These are phyloP conservation scores for Drepana falcataria DNA, from an alignment of 2,888 invertebrate species.

Conservation along the genomic window DNA sequence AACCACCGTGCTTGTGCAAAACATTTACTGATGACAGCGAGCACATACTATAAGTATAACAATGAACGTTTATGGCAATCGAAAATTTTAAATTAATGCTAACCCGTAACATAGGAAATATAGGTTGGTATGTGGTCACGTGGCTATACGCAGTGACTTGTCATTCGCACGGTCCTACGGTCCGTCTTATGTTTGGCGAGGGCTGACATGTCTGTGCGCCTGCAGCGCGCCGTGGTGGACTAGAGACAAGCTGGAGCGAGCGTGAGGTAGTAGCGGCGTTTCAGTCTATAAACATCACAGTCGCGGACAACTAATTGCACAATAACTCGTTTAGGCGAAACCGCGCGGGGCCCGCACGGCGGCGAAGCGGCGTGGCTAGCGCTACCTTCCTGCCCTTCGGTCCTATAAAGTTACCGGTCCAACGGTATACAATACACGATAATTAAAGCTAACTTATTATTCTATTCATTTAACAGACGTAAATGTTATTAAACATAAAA, in stretches of 20 bases:
- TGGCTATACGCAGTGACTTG: slow-evolving; percentile 57
- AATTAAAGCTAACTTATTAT: slow-evolving; percentile 72
- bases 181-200: slow-evolving; percentile 1
- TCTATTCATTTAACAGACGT: slow-evolving; percentile 70
- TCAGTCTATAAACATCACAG: slow-evolving; percentile 85
- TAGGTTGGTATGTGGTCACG: slow-evolving; percentile 43
- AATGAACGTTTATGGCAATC: slow-evolving; percentile 71
- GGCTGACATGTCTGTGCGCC: slow-evolving; percentile 5
- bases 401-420: slow-evolving; percentile 55
- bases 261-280: slow-evolving; percentile 78
- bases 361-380: slow-evolving; percentile 30
- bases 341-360: slow-evolving; percentile 35
- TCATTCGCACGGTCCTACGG: slow-evolving; percentile 31
- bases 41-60: slow-evolving; percentile 49
- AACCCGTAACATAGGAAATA: slow-evolving; percentile 60
- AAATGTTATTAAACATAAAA: slow-evolving; percentile 72
- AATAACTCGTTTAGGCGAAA: slow-evolving; percentile 67
- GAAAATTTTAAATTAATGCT: slow-evolving; percentile 56
- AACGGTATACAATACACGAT: slow-evolving; percentile 54
- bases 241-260: slow-evolving; percentile 71
- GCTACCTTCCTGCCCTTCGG: slow-evolving; percentile 48
- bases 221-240: slow-evolving; percentile 61
- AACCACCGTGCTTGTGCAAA: slow-evolving; percentile 69
- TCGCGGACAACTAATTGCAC: slow-evolving; percentile 80
- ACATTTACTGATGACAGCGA: slow-evolving; percentile 50